These are phyloP conservation scores for Sebastes minor DNA, from an alignment of 2,797 vertebrate species.

Conservation along the genomic window DNA sequence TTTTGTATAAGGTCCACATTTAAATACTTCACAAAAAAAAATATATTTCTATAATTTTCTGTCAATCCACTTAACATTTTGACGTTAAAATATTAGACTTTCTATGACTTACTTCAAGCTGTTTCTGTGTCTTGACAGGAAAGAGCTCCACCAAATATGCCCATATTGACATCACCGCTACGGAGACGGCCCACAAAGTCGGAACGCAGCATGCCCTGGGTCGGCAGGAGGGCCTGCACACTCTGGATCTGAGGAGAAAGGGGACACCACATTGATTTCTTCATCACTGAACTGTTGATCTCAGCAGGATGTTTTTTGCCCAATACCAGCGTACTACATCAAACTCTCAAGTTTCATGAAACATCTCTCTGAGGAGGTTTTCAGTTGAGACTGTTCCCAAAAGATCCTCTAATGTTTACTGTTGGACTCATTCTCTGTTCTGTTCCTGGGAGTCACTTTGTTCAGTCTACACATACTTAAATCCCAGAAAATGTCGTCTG, in stretches of 20 bases:
- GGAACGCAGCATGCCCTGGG: constrained; percentile 88
- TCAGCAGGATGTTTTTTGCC: background rate
- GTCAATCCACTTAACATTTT: too few relatives aligned
- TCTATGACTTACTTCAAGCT: background rate
- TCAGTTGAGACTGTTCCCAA: background rate
- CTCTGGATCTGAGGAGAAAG: constrained; percentile 84
- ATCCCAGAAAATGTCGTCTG: background rate
- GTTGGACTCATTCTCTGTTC: background rate
- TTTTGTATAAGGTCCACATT: too few relatives aligned
- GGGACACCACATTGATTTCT: constrained; percentile 79
- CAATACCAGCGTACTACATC: background rate
- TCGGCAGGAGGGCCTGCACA: constrained; percentile 87
- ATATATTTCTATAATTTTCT: too few relatives aligned
- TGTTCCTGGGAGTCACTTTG: background rate
- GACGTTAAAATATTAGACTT: too few relatives aligned
- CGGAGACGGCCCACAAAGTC: constrained; percentile 89
- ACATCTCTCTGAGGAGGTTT: background rate
- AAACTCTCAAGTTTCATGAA: constrained; percentile 3
- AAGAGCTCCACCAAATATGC: constrained; percentile 85
- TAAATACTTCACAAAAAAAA: too few relatives aligned
- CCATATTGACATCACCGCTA: constrained; percentile 91
- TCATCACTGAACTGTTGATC: background rate
- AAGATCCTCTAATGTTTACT: background rate
- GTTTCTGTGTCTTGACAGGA: constrained; percentile 73
- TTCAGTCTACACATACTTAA: background rate